Percentiles rank a stretch among this genome's conserved stretches.
Conservation (phyloP, 2,888 invertebrate species). For the Monochamus alternatus region DNA sequence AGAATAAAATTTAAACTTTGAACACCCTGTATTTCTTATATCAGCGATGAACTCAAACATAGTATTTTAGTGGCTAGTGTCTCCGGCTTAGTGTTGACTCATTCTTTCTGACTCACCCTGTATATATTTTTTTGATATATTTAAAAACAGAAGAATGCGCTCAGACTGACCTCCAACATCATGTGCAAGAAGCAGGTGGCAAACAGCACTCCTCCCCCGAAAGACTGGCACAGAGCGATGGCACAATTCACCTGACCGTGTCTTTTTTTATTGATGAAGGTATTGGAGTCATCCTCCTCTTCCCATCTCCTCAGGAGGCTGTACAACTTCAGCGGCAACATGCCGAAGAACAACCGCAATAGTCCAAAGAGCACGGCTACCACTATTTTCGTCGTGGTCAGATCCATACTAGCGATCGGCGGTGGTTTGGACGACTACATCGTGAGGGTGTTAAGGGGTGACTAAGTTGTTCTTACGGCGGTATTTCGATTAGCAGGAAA, state of each 20-base stretch:
- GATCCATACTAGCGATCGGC: constrained; percentile 63
- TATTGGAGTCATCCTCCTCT: constrained; percentile 58
- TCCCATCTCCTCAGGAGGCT: constrained; percentile 66
- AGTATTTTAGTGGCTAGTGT: too few relatives aligned
- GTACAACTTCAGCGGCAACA: constrained; percentile 72
- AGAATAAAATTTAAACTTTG: too few relatives aligned
- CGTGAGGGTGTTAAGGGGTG: constrained; percentile 27
- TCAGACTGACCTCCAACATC: constrained; percentile 70
- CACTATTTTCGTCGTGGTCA: constrained; percentile 68
- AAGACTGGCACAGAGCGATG: constrained; percentile 69
- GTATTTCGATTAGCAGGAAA: constrained; percentile 20
- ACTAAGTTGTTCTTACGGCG: constrained; percentile 22
- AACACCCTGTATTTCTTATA: too few relatives aligned
- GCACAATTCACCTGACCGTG: constrained; percentile 65
- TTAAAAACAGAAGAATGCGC: too few relatives aligned
- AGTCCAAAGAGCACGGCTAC: constrained; percentile 71
- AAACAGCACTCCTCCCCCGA: constrained; percentile 75
- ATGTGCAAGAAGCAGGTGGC: constrained; percentile 76
- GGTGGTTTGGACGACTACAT: constrained; percentile 27
- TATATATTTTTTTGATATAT: too few relatives aligned
- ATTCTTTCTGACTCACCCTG: too few relatives aligned
- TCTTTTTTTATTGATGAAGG: constrained; percentile 63
- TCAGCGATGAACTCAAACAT: too few relatives aligned
- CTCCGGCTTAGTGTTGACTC: too few relatives aligned
- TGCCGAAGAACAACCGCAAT: constrained; percentile 71